Conservation (phyloP, 2,888 invertebrate genomes). For the Ophion slaviceki region DNA sequence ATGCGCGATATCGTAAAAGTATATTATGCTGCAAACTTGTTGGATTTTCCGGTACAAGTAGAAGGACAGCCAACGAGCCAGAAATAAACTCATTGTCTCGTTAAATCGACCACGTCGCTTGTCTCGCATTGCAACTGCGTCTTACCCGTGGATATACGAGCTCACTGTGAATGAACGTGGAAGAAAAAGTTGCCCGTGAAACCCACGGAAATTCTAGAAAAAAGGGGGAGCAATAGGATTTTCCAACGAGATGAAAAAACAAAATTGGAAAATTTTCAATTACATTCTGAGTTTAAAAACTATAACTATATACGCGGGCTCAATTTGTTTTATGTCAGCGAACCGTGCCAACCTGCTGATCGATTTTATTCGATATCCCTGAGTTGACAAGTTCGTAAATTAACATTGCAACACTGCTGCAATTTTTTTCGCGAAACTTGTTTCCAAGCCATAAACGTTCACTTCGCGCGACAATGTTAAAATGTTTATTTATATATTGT, state of each 20-base stretch:
- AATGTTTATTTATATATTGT: too few relatives aligned
- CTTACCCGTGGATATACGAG: background rate
- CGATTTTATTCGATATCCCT: background rate
- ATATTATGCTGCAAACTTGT: conserved; percentile 9
- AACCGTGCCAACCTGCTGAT: background rate
- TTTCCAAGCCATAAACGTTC: background rate
- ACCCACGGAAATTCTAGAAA: background rate
- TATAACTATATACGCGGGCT: background rate
- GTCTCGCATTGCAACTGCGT: background rate
- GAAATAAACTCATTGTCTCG: conserved; percentile 38
- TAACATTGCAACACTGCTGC: background rate
- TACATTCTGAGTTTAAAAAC: background rate
- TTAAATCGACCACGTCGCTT: conserved; percentile 23
- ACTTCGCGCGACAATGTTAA: background rate
- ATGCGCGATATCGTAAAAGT: conserved; percentile 7
- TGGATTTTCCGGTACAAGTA: conserved; percentile 3
- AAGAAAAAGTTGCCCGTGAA: background rate
- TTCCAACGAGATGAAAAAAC: background rate
- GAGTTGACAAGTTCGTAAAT: background rate
- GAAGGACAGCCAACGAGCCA: conserved; percentile 20
- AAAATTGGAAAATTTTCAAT: background rate
- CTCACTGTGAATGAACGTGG: background rate
- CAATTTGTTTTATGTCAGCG: background rate
- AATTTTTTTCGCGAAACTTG: background rate
- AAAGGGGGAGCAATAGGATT: background rate